These are phyloP conservation scores for Oreocharis arfaki DNA, from an alignment of 2,113 vertebrate species.

Conservation along the genomic window DNA sequence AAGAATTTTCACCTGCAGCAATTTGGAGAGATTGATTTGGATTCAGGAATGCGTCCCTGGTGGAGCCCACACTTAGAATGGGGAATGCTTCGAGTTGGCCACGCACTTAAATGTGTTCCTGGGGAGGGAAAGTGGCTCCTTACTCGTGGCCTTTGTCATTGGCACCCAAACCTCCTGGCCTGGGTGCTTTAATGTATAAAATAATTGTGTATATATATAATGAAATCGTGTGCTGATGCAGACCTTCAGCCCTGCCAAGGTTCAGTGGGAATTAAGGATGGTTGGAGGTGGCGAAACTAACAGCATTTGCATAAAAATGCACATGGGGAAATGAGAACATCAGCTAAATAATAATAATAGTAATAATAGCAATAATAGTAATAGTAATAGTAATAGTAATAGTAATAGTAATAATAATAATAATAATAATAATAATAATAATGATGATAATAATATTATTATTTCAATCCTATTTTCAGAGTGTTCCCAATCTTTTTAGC, in stretches of 20 bases:
- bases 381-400: neutral
- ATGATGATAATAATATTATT: neutral
- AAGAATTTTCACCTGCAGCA: constrained; percentile 56
- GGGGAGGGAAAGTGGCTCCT: neutral
- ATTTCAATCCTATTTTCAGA: neutral
- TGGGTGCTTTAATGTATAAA: neutral
- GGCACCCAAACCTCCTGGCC: neutral
- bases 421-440: neutral
- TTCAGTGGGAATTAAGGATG: constrained; percentile 31
- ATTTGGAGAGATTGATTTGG: constrained; percentile 35
- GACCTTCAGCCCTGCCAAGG: neutral
- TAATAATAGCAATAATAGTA: too few relatives aligned
- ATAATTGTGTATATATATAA: neutral
- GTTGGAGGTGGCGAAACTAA: neutral
- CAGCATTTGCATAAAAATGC: constrained; percentile 54
- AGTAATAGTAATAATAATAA: neutral
- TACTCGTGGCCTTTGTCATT: neutral
- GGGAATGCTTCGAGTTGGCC: neutral
- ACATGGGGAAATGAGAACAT: neutral
- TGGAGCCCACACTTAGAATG: neutral
- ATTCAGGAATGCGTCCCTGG: constrained; percentile 40
- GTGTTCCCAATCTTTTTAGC: neutral
- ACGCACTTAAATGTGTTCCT: neutral
- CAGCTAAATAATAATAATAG: neutral
- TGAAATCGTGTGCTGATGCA: neutral